These are phyloP conservation scores for Misgurnus anguillicaudatus DNA, from an alignment of 2,113 vertebrate species.

Conservation along the genomic window DNA sequence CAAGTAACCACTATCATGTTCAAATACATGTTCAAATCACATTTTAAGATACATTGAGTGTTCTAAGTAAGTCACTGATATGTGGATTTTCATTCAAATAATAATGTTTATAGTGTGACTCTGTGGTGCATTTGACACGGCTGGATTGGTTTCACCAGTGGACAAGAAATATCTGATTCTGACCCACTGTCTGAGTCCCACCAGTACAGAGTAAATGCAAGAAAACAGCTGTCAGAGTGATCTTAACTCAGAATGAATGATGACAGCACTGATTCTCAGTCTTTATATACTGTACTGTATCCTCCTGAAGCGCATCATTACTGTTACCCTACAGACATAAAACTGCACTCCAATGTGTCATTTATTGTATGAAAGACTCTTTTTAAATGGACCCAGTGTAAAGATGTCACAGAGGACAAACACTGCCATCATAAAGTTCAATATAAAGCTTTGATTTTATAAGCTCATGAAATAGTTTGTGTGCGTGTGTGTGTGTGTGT, in stretches of 20 bases:
- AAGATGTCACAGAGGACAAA: conserved; percentile 44
- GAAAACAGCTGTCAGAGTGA: too few species aligned
- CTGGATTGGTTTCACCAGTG: too few species aligned
- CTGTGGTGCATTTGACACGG: too few species aligned
- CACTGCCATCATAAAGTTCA: conserved; percentile 17
- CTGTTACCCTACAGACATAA: conserved; percentile 49
- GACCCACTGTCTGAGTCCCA: not conserved
- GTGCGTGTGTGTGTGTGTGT: too few species aligned
- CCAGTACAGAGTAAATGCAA: not conserved
- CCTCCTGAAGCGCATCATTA: conserved; percentile 49
- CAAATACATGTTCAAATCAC: too few species aligned
- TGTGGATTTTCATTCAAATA: too few species aligned
- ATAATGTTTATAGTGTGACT: too few species aligned
- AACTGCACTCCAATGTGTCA: conserved; percentile 48
- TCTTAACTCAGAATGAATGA: not conserved
- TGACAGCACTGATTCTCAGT: not conserved
- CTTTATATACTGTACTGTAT: not conserved
- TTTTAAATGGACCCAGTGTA: conserved; percentile 32
- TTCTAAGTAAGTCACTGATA: too few species aligned
- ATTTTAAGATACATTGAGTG: too few species aligned
- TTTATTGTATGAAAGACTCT: conserved; percentile 43
- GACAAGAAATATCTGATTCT: not conserved
- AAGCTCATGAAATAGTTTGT: not conserved
- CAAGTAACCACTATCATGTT: too few species aligned
- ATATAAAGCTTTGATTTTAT: conserved; percentile 13